Evolutionary conservation across 2,797 vertebrate species (phyloP).

Genomic region (Amphiprion clarkii): DNA sequence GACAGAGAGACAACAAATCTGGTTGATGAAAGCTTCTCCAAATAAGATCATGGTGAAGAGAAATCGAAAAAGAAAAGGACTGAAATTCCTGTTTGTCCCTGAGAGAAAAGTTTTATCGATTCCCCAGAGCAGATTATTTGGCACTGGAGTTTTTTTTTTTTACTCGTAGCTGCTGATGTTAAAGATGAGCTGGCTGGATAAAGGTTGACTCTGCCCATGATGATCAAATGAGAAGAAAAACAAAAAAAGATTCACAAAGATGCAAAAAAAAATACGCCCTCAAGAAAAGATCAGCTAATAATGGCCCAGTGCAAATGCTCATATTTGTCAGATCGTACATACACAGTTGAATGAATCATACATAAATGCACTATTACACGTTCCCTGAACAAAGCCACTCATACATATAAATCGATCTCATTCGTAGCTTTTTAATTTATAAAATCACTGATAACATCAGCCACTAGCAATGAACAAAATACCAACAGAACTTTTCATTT

Average conservation of each 20-base stretch:
- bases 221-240: slow-evolving; percentile 2
- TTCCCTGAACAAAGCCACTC: background rate
- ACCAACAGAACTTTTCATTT: slow-evolving; percentile 37
- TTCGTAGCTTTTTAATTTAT: slow-evolving; percentile 2
- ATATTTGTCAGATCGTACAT: background rate
- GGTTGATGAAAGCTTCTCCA: background rate
- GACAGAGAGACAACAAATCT: background rate
- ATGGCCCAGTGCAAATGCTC: background rate
- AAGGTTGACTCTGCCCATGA: slow-evolving; percentile 8
- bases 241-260: background rate
- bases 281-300: background rate
- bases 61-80: background rate
- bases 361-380: slow-evolving; percentile 1
- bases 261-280: background rate
- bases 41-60: slow-evolving; percentile 6
- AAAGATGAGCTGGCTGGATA: slow-evolving; percentile 36
- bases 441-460: slow-evolving; percentile 3
- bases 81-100: slow-evolving; percentile 34
- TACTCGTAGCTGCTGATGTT: slow-evolving; percentile 38
- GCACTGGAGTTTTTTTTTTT: slow-evolving; percentile 42
- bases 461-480: slow-evolving; percentile 11
- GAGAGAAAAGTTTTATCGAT: slow-evolving; percentile 58
- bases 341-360: slow-evolving; percentile 8
- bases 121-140: slow-evolving; percentile 45
- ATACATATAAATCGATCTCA: background rate